These are phyloP conservation scores for Eristalis intricaria DNA, from an alignment of 2,888 invertebrate species.

Conservation along the genomic window DNA sequence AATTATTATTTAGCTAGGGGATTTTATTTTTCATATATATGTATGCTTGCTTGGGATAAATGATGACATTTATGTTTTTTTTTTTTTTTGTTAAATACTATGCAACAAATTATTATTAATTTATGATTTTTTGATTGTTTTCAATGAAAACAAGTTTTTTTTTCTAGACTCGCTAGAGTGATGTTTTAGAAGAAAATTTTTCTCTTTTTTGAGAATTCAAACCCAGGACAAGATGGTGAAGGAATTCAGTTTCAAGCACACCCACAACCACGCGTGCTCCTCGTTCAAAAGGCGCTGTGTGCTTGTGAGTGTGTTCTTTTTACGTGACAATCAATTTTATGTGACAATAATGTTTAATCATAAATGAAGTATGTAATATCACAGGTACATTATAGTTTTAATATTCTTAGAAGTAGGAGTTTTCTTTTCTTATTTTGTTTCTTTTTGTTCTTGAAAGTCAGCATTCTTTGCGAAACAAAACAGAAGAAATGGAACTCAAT, in stretches of 20 bases:
- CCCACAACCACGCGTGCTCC: constrained; percentile 37
- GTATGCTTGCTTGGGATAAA: constrained; percentile 32
- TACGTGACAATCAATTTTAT: constrained; percentile 4
- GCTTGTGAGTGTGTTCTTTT: constrained; percentile 18
- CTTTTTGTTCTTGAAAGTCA: background rate
- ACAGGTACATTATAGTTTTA: constrained; percentile 80
- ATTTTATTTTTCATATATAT: constrained; percentile 3
- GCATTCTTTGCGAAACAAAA: background rate
- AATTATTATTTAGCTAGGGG: constrained; percentile 57
- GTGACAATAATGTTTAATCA: constrained; percentile 60
- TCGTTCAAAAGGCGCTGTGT: too few species aligned
- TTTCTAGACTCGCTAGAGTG: constrained; percentile 33
- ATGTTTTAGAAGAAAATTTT: constrained; percentile 2
- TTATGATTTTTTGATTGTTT: constrained; percentile 11
- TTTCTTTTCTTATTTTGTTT: constrained; percentile 1
- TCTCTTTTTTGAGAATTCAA: constrained; percentile 18
- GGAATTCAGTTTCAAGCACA: constrained; percentile 17
- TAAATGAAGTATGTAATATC: constrained; percentile 79
- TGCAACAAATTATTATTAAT: constrained; percentile 64
- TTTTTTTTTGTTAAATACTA: constrained; percentile 60
- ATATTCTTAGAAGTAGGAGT: constrained; percentile 73
- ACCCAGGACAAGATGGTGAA: constrained; percentile 5
- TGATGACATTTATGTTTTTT: constrained; percentile 41
- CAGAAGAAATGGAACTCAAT: constrained; percentile 32
- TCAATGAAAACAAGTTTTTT: constrained; percentile 56